Evolutionary conservation across 2,888 invertebrate genomes (phyloP), one percentile per base, ranked within the genome.

Genomic region (Epistrophella euchroma): DNA sequence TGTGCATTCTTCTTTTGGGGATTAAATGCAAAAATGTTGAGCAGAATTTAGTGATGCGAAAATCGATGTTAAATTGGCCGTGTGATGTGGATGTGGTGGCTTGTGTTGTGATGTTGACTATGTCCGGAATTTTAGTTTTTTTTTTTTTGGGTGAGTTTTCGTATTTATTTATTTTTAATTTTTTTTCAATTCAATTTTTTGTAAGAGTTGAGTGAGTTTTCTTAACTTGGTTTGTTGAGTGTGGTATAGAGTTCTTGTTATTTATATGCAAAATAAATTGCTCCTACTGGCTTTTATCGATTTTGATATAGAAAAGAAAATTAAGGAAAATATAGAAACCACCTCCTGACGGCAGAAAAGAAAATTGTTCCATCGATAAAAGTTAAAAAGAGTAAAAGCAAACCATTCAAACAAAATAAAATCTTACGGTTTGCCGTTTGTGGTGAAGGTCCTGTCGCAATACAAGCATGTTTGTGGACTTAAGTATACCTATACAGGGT

Each of bases 11-110:
- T 45, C 66, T 45, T 76, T 85, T 55, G 25, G 56, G 40, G 68
- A 50, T 75, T 72, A 52, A 84, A 75, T 60, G 55, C 37, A 40
- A 56, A 56, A 74, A 62, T 56, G 19, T 74, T 66, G 66, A 60
- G 66, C 64, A 73, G 56, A 52, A 75, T 70, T 58, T 66, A 66
- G 22, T 71, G 75, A 79, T 60, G 76, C 62, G 81, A 80, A 81
- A 60, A 81, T 76, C 35, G 55, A 55, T 47, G 81, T 62, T 75
- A 85, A 64, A 80, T 80, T 75, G 80, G 58, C 55, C 43, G 60
- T 70, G 19, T 50, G 40, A 71, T 74, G 64, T 60, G 58, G 32
- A 66, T 72, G 72, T 71, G 62, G 37, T 79, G 25, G 71, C 13
- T n/a, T 43, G 43, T 40, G 64, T 37, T 40, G 13, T 66, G n/a